Evolutionary conservation across 1,140 invertebrate genomes (phyloP).

Genomic region (Phocides pigmalion): DNA sequence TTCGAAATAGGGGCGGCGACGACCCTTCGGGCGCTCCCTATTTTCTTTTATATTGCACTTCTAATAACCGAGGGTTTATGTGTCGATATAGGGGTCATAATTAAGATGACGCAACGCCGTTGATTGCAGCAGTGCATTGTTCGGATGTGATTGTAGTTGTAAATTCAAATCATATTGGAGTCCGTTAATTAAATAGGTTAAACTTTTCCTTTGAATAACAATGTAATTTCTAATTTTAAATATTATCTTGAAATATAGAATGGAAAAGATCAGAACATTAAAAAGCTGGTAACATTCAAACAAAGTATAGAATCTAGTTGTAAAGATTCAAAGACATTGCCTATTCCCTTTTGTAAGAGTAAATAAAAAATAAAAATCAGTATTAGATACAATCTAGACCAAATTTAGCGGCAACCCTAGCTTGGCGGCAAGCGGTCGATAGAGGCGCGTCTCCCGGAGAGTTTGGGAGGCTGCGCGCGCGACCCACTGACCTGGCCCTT

Average conservation of each 20-base stretch:
- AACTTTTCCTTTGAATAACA: no score
- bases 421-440: slow-evolving; percentile 73
- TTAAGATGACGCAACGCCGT: slow-evolving; percentile 26
- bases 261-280: no score
- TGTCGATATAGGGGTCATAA: slow-evolving; percentile 40
- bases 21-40: slow-evolving; percentile 58
- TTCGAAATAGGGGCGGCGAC: slow-evolving; percentile 66
- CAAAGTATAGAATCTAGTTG: no score
- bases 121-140: slow-evolving; percentile 28
- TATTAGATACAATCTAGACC: slow-evolving; percentile 8
- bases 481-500: slow-evolving; percentile 79
- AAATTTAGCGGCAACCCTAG: slow-evolving; percentile 61
- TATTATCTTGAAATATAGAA: no score
- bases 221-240: no score
- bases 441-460: slow-evolving; percentile 74
- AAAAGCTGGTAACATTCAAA: no score
- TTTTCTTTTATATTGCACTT: slow-evolving; percentile 62
- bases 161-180: no score
- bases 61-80: slow-evolving; percentile 58
- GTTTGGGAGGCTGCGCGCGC: slow-evolving; percentile 74
- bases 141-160: not conserved
- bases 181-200: no score
- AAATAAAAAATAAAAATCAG: not conserved
- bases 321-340: no score
- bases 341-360: no score